A percentile compares a stretch with the other conserved stretches of the same genome.
phyloP scores from a whole-genome alignment of 2,113 vertebrate genomes.

The Morphnarchus princeps region DNA sequence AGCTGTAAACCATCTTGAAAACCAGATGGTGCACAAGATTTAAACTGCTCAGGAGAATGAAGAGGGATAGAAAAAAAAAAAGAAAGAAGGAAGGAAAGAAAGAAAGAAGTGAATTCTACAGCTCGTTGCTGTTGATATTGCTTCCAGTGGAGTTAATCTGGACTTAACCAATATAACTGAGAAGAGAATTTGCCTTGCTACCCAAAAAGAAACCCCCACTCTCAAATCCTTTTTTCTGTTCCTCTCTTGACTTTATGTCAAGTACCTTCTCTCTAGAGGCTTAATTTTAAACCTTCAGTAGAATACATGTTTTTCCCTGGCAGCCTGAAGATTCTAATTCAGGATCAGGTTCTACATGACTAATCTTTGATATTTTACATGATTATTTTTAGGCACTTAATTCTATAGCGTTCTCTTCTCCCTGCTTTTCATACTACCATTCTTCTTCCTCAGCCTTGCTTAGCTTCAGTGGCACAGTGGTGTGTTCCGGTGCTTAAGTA shows the following conservation, averaged over 20 bases:
- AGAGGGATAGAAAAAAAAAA: not conserved
- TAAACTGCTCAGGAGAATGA: not conserved
- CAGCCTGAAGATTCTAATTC: slow-evolving; percentile 27
- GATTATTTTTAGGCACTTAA: slow-evolving; percentile 23
- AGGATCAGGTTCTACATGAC: not conserved
- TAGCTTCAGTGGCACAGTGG: not conserved
- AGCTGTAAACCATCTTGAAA: slow-evolving; percentile 36
- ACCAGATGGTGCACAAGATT: slow-evolving; percentile 36
- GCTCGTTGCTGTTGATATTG: not conserved
- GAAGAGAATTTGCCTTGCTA: not conserved
- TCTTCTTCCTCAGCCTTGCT: not conserved
- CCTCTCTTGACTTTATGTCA: not conserved
- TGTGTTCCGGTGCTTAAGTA: not conserved
- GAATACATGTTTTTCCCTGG: not conserved
- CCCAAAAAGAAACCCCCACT: not conserved
- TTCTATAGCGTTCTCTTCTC: not conserved
- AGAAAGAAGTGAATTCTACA: not conserved
- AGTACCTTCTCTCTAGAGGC: not conserved
- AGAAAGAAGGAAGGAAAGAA: not conserved
- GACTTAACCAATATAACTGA: not conserved
- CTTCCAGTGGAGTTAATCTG: not conserved
- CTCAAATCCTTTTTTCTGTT: not conserved
- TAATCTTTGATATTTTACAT: slow-evolving; percentile 10
- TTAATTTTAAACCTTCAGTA: not conserved
- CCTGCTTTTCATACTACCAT: not conserved